Evolutionary conservation across 2,113 vertebrate species (phyloP).

Genomic region (Strix aluco): DNA sequence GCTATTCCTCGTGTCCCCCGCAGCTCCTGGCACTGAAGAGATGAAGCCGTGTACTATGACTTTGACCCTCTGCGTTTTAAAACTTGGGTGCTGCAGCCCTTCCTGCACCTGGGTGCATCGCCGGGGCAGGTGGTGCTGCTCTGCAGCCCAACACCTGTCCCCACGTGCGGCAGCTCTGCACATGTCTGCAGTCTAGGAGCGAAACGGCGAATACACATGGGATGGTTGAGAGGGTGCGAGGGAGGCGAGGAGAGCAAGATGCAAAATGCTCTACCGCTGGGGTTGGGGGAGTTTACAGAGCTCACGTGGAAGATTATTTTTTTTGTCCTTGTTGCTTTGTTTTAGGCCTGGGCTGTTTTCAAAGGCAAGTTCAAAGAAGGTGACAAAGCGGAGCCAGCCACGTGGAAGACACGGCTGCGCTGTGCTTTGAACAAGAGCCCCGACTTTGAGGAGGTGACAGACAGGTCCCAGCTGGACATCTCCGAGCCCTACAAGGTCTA

Average conservation of each 20-base stretch:
- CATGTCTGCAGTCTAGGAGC: neutral
- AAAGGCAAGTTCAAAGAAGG: constrained; percentile 99
- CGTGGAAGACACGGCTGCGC: constrained; percentile 97
- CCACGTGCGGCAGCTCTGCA: neutral
- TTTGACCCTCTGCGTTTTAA: neutral
- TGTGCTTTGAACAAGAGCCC: constrained; percentile 98
- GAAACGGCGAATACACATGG: neutral
- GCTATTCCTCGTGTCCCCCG: rapidly evolving
- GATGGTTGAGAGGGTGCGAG: neutral
- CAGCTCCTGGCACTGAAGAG: neutral
- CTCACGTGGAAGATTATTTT: neutral
- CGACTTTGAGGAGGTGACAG: constrained; percentile 96
- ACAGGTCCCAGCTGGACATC: constrained; percentile 96
- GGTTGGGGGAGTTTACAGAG: neutral
- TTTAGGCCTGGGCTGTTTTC: constrained; percentile 96
- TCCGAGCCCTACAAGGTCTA: constrained; percentile 99
- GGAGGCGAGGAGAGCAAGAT: neutral
- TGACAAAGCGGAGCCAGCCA: constrained; percentile 94
- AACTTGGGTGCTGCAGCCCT: neutral
- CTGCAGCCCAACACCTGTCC: neutral
- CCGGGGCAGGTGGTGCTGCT: neutral
- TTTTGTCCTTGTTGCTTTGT: neutral
- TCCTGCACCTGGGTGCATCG: rapidly evolving
- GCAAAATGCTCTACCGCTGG: neutral
- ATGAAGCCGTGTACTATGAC: rapidly evolving